These are phyloP conservation scores for Aptenodytes patagonicus DNA, from an alignment of 2,113 vertebrate genomes.

Conservation along the genomic window DNA sequence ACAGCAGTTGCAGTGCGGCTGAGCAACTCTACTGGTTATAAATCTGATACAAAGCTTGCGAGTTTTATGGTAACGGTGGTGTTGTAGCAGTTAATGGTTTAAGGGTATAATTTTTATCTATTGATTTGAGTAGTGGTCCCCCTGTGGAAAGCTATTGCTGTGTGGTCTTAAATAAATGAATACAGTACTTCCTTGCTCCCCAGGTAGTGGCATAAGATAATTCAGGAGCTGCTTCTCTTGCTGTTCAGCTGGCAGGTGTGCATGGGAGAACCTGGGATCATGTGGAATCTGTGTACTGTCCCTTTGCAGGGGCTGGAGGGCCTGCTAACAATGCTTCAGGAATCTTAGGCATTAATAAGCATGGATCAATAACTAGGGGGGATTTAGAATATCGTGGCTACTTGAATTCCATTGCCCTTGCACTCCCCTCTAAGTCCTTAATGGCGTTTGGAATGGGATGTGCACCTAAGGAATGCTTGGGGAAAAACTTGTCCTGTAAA, in stretches of 20 bases:
- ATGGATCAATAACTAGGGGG: background rate
- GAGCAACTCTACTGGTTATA: background rate
- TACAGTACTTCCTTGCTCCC: background rate
- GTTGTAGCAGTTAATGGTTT: constrained; percentile 7
- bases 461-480: background rate
- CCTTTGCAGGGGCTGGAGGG: background rate
- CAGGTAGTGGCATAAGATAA: background rate
- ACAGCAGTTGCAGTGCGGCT: fast-evolving
- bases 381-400: background rate
- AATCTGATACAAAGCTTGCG: background rate
- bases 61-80: background rate
- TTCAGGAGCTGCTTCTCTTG: background rate
- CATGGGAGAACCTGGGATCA: background rate
- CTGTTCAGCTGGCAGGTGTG: background rate
- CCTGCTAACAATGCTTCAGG: background rate
- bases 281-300: fast-evolving
- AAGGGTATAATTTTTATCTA: constrained; percentile 27
- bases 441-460: background rate
- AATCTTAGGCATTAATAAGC: background rate
- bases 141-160: background rate
- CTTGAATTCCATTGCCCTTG: background rate
- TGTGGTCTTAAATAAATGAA: background rate
- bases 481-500: background rate
- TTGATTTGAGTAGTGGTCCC: constrained; percentile 7
- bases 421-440: background rate